Percentiles rank a stretch among this genome's conserved stretches.
Conservation (phyloP, 2,797 vertebrate genomes). For the Takifugu ocellatus region DNA sequence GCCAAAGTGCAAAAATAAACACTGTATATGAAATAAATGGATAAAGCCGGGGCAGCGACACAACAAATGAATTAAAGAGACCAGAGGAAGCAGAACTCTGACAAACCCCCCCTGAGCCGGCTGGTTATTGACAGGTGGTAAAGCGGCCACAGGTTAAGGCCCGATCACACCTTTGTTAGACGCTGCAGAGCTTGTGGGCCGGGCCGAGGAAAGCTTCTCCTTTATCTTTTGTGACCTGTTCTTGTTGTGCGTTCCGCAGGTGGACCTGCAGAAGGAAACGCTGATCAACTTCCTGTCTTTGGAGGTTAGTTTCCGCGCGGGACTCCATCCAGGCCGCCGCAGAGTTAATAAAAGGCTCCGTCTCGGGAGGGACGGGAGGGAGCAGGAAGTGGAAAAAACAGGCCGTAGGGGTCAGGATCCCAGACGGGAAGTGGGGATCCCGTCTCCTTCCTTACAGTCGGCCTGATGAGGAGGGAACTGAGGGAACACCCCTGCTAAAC, state of each 20-base stretch:
- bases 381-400: slow-evolving; percentile 45
- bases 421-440: slow-evolving; percentile 70
- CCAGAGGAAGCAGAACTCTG: no score
- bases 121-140: no score
- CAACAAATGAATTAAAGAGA: no score
- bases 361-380: slow-evolving; percentile 22
- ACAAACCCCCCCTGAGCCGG: no score
- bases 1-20: no score
- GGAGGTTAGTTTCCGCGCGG: slow-evolving; percentile 79
- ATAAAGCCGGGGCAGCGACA: no score
- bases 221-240: no score
- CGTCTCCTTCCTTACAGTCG: slow-evolving; percentile 57
- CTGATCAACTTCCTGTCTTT: slow-evolving; percentile 90
- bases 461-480: slow-evolving; percentile 30
- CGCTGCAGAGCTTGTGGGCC: no score
- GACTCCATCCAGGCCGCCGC: slow-evolving; percentile 43
- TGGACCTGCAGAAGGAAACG: slow-evolving; percentile 94
- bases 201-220: no score
- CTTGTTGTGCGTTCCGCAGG: slow-evolving; percentile 65
- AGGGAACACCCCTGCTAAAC: slow-evolving; percentile 58
- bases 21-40: no score
- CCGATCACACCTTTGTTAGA: no score
- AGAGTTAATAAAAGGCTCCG: slow-evolving; percentile 61
- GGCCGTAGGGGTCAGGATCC: slow-evolving; percentile 38
- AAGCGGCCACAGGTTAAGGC: no score